Conservation (phyloP, 2,113 vertebrate genomes). For the Pyxicephalus adspersus region DNA sequence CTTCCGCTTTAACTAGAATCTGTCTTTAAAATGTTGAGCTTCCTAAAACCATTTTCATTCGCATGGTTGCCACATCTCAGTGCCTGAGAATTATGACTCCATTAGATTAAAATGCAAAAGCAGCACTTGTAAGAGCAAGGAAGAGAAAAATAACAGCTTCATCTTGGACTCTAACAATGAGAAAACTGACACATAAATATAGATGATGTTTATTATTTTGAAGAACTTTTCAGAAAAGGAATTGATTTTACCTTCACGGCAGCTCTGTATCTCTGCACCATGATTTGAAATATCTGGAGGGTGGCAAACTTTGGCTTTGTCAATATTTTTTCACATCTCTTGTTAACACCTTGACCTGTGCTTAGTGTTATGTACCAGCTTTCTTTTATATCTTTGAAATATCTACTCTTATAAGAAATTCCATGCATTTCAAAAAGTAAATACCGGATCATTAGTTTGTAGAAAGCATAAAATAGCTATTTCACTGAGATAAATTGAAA, state of each 20-base stretch:
- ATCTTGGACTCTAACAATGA: background rate
- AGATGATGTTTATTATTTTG: constrained; percentile 40
- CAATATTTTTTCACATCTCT: background rate
- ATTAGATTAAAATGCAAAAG: constrained; percentile 21
- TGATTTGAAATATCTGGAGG: constrained; percentile 8
- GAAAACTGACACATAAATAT: constrained; percentile 39
- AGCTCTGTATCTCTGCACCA: constrained; percentile 1
- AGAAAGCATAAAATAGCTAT: too few species aligned
- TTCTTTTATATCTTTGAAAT: too few species aligned
- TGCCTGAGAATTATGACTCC: background rate
- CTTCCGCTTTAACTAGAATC: too few species aligned
- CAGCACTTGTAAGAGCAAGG: background rate
- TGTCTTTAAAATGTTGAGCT: background rate
- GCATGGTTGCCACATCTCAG: background rate
- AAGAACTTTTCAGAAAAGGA: constrained; percentile 20
- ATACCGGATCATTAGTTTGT: too few species aligned
- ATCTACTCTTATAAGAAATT: too few species aligned
- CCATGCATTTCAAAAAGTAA: too few species aligned
- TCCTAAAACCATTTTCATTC: background rate
- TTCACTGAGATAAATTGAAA: too few species aligned
- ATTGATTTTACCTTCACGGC: constrained; percentile 45
- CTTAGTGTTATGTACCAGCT: background rate
- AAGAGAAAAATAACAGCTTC: constrained; percentile 26
- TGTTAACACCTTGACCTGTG: background rate
- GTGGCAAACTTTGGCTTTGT: background rate